Conservation (phyloP, 64 coral and sea anemone species). For the Porites australiensis region DNA sequence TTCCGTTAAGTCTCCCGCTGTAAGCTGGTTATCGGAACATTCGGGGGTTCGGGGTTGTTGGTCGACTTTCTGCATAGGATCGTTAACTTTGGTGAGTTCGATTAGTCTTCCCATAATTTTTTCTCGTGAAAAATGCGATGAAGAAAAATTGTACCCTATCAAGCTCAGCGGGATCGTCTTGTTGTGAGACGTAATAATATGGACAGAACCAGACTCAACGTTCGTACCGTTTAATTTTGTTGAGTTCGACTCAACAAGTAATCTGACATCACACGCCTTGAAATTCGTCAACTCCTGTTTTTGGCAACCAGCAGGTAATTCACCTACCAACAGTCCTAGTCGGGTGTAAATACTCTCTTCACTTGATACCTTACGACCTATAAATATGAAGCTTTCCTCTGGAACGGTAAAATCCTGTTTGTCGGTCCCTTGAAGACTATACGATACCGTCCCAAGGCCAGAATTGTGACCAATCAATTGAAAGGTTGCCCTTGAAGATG, state of each 20-base stretch:
- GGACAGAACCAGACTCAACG: neutral
- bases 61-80: neutral
- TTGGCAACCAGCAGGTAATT: neutral
- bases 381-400: neutral
- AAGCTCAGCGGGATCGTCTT: conserved; percentile 6
- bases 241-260: neutral
- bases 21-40: conserved; percentile 4
- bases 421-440: neutral
- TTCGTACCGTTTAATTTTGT: neutral
- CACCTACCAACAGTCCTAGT: neutral
- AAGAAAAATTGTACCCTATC: conserved; percentile 2
- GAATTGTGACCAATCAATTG: neutral
- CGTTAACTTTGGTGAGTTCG: neutral
- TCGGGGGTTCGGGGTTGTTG: too few relatives aligned
- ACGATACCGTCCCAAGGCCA: neutral
- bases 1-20: conserved; percentile 8
- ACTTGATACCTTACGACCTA: neutral
- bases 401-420: neutral
- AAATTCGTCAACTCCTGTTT: neutral
- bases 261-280: neutral
- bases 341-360: neutral
- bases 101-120: neutral
- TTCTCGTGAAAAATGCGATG: neutral
- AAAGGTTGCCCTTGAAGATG: neutral
- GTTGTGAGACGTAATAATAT: conserved; percentile 1